A percentile compares a stretch with the other conserved stretches of the same genome.
Conservation (phyloP, 1,140 invertebrate genomes). For the Ceratitis capitata region DNA sequence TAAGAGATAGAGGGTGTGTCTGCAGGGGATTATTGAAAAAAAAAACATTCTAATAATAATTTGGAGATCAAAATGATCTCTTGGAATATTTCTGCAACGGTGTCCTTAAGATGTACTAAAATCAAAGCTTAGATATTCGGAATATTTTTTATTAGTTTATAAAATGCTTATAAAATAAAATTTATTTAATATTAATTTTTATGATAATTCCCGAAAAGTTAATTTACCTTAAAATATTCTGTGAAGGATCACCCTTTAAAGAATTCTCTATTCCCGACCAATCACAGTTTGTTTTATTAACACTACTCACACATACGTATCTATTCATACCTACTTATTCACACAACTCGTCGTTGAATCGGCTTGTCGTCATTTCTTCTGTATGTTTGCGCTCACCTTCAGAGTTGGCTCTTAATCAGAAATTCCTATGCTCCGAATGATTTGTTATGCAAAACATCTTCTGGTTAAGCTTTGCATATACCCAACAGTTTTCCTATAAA, state of each 20-base stretch:
- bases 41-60: too few relatives aligned
- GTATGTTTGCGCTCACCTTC: not conserved
- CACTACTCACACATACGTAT: not conserved
- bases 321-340: not conserved
- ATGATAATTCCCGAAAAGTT: too few relatives aligned
- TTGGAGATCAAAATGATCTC: not conserved
- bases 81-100: not conserved
- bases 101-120: not conserved
- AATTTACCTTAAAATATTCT: not conserved
- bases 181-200: too few relatives aligned
- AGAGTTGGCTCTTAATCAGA: not conserved
- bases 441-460: slow-evolving; percentile 20
- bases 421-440: not conserved
- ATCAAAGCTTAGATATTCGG: not conserved
- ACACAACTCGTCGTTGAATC: not conserved
- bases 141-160: not conserved
- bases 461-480: slow-evolving; percentile 17
- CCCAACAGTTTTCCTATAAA: slow-evolving; percentile 6
- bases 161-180: too few relatives aligned
- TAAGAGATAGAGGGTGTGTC: not conserved
- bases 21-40: too few relatives aligned
- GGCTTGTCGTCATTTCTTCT: not conserved
- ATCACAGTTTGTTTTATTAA: not conserved
- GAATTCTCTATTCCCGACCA: not conserved
- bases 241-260: not conserved